A percentile compares a stretch with the other conserved stretches of the same genome.
Evolutionary conservation across 2,797 vertebrate species (phyloP).

Genomic region (Sorex maritimensis): DNA sequence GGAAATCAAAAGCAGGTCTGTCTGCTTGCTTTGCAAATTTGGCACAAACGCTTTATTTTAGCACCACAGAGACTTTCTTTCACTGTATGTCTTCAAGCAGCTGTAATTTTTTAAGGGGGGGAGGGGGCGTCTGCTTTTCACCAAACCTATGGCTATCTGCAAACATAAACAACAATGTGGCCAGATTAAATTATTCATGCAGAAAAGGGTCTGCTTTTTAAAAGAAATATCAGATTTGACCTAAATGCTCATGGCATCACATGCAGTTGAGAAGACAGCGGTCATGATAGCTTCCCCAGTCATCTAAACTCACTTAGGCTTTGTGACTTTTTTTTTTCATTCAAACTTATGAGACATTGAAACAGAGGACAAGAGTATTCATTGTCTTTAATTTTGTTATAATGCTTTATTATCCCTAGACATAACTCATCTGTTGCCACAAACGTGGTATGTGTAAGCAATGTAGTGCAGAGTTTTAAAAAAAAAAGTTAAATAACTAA

Average conservation of each 20-base stretch:
- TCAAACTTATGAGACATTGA: conserved; percentile 41
- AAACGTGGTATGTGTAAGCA: conserved; percentile 2
- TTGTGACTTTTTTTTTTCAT: conserved; percentile 55
- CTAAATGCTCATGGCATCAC: neutral
- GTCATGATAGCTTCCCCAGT: neutral
- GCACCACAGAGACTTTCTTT: neutral
- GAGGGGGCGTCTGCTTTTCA: neutral
- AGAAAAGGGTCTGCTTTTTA: conserved; percentile 47
- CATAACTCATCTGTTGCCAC: neutral
- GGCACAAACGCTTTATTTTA: neutral
- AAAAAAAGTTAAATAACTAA: conserved; percentile 34
- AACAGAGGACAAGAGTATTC: conserved; percentile 42
- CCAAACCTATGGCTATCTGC: neutral
- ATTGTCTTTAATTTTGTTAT: conserved; percentile 28
- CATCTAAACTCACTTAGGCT: neutral
- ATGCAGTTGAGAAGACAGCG: conserved; percentile 18
- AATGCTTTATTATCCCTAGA: conserved; percentile 63
- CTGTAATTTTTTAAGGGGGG: neutral
- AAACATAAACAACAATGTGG: conserved; percentile 51
- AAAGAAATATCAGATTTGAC: conserved; percentile 37
- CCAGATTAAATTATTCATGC: conserved; percentile 34
- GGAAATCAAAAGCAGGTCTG: conserved; percentile 35
- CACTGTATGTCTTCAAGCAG: neutral
- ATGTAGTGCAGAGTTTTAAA: neutral
- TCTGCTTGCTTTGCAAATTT: neutral